Evolutionary conservation across 64 coral and sea anemone genomes (phyloP).

Genomic region (Dendronephthya gigantea): DNA sequence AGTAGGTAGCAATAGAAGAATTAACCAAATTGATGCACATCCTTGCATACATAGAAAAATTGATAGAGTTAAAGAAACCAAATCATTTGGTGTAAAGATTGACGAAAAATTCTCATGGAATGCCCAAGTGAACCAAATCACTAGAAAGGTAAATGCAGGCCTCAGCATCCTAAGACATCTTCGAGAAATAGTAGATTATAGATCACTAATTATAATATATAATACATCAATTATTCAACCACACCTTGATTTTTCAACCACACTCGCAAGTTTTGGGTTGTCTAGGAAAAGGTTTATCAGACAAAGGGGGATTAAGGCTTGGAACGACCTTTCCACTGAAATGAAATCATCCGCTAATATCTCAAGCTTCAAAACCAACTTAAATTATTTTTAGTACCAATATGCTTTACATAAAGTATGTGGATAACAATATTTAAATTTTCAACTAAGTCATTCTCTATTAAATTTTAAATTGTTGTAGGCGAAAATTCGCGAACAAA

Average conservation of each 20-base stretch:
- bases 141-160: background rate
- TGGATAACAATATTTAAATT: too few species aligned
- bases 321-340: background rate
- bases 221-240: too few species aligned
- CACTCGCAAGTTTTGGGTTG: background rate
- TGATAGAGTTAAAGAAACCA: background rate
- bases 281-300: background rate
- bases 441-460: too few species aligned
- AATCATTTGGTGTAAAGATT: background rate
- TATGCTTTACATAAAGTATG: too few species aligned
- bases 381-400: too few species aligned
- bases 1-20: background rate
- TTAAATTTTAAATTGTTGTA: too few species aligned
- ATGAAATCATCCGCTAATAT: background rate
- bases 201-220: background rate
- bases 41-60: background rate
- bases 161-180: background rate
- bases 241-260: background rate
- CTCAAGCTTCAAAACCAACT: background rate
- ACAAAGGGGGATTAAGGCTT: background rate
- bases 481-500: too few species aligned
- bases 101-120: background rate
- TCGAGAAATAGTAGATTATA: background rate
- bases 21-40: background rate
- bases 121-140: too few species aligned